Conservation (phyloP, 2,888 invertebrate genomes). For the Standfussiana lucernea region DNA sequence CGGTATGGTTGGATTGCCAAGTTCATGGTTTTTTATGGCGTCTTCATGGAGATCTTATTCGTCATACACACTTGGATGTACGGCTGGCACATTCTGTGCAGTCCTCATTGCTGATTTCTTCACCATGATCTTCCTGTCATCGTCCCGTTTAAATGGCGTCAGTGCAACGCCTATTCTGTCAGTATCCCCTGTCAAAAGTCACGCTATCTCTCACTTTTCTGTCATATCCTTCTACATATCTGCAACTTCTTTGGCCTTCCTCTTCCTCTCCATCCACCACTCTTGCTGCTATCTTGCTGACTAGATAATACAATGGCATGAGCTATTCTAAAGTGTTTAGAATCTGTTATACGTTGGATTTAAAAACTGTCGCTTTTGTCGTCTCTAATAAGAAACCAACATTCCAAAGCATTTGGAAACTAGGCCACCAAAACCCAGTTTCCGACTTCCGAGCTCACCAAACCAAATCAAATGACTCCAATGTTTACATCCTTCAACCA, state of each 20-base stretch:
- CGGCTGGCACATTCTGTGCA: too few relatives aligned
- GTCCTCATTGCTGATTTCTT: not conserved
- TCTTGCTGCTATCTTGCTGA: not conserved
- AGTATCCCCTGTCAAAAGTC: not conserved
- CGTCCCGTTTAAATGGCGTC: too few relatives aligned
- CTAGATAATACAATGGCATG: not conserved
- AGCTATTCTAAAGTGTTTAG: too few relatives aligned
- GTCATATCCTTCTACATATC: too few relatives aligned
- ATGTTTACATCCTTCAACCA: constrained; percentile 34
- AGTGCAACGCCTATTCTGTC: not conserved
- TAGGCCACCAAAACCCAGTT: constrained; percentile 19
- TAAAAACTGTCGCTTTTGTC: too few relatives aligned
- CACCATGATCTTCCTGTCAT: too few relatives aligned
- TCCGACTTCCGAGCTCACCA: constrained; percentile 39
- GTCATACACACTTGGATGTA: not conserved
- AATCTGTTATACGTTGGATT: too few relatives aligned
- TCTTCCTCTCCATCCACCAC: not conserved
- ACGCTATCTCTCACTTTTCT: not conserved
- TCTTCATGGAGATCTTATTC: not conserved
- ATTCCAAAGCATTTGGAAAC: constrained; percentile 29
- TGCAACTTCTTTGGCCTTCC: not conserved
- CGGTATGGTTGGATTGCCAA: constrained; percentile 25
- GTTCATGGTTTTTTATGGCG: constrained; percentile 44
- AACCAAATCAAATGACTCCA: constrained; percentile 48
- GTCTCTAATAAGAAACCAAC: constrained; percentile 2